Percentiles rank a stretch among this genome's conserved stretches.
Conservation (phyloP, 2,888 invertebrate species). For the Drosophila heteroneura region DNA sequence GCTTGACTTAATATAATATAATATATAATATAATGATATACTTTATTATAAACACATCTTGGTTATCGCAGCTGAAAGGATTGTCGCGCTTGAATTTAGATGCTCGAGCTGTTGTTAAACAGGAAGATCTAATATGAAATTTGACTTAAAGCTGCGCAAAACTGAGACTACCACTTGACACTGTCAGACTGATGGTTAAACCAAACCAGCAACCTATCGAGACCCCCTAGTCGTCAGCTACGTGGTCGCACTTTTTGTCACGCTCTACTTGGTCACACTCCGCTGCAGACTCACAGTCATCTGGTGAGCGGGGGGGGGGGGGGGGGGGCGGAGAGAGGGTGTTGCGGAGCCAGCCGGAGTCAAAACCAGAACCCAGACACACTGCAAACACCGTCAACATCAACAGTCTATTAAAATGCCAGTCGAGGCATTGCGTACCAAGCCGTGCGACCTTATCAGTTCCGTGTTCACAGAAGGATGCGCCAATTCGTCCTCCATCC, state of each 20-base stretch:
- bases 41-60: neutral
- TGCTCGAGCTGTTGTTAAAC: too few relatives aligned
- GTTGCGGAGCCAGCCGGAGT: neutral
- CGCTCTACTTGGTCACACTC: conserved; percentile 45
- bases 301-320: neutral
- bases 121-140: neutral
- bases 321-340: neutral
- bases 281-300: conserved; percentile 38
- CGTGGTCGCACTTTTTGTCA: conserved; percentile 61
- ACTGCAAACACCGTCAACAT: conserved; percentile 70
- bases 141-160: conserved; percentile 18
- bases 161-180: neutral
- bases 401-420: conserved; percentile 80
- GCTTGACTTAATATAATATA: neutral
- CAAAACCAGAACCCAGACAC: conserved; percentile 51
- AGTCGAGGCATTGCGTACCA: conserved; percentile 65
- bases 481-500: conserved; percentile 12
- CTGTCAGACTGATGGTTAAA: conserved; percentile 6
- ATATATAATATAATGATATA: neutral
- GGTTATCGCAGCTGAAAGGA: too few relatives aligned
- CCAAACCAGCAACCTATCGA: conserved; percentile 2
- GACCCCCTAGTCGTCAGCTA: conserved; percentile 14
- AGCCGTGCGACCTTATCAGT: conserved; percentile 71
- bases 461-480: conserved; percentile 33
- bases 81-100: too few relatives aligned